Conservation (phyloP, 2,888 invertebrate species). For the Aleiodes alternator region DNA sequence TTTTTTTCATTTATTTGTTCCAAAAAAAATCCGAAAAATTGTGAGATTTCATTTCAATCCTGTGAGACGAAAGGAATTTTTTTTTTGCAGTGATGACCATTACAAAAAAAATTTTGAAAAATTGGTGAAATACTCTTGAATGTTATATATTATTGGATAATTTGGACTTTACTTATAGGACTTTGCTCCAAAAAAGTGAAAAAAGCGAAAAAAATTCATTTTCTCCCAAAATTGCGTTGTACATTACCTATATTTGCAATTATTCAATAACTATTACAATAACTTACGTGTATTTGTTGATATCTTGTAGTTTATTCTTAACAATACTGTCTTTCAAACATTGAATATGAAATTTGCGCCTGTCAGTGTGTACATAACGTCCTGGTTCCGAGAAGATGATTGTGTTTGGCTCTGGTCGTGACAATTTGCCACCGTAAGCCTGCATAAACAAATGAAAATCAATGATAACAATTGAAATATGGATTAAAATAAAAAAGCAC, state of each 20-base stretch:
- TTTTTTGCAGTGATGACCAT: too few relatives aligned
- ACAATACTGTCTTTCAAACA: constrained; percentile 12
- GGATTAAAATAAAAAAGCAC: neutral
- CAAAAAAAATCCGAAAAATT: too few relatives aligned
- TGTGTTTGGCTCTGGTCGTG: constrained; percentile 5
- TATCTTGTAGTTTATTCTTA: constrained; percentile 12
- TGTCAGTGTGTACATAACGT: neutral
- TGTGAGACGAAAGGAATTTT: too few relatives aligned
- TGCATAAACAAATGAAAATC: neutral
- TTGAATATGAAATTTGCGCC: constrained; percentile 6
- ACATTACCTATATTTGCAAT: too few relatives aligned
- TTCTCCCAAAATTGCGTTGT: too few relatives aligned
- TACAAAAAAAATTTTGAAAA: too few relatives aligned
- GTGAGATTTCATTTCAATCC: too few relatives aligned
- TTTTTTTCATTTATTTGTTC: too few relatives aligned
- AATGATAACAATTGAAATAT: neutral
- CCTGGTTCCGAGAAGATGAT: constrained; percentile 26
- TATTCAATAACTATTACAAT: neutral
- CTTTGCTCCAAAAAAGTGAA: too few relatives aligned
- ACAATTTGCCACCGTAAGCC: constrained; percentile 7
- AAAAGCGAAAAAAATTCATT: neutral
- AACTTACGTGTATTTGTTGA: constrained; percentile 28
- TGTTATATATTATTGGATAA: too few relatives aligned
- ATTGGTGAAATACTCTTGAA: too few relatives aligned
- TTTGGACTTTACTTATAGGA: too few relatives aligned